Conservation (phyloP, 2,888 invertebrate species). For the Hofmannophila pseudospretella region DNA sequence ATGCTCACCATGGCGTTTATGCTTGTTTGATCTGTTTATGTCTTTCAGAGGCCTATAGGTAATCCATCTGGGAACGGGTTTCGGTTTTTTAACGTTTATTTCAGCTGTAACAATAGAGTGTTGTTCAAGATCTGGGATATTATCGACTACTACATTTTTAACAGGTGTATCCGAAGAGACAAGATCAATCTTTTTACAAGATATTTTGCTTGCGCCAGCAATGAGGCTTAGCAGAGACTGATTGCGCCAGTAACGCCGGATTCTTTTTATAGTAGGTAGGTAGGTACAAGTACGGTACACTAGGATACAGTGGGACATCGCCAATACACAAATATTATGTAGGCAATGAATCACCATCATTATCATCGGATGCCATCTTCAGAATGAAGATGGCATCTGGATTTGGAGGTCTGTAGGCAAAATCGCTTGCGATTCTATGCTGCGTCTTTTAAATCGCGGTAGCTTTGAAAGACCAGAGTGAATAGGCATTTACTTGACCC, state of each 20-base stretch:
- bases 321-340: no score
- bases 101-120: slow-evolving; percentile 10
- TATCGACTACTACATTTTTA: slow-evolving; percentile 4
- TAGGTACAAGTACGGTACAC: no score
- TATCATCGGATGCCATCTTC: no score
- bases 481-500: no score
- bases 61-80: slow-evolving; percentile 1
- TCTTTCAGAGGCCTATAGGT: slow-evolving; percentile 8
- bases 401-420: no score
- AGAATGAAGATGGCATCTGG: no score
- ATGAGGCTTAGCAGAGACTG: not conserved
- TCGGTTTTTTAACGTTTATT: slow-evolving; percentile 8
- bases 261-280: no score
- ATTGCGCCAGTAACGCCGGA: slow-evolving; percentile 8
- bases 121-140: slow-evolving; percentile 10
- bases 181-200: slow-evolving; percentile 13
- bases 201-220: not conserved
- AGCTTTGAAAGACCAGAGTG: no score
- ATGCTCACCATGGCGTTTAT: slow-evolving; percentile 7
- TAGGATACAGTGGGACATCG: no score
- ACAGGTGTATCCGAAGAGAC: slow-evolving; percentile 11
- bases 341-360: no score
- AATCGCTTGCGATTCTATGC: no score
- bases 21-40: slow-evolving; percentile 4
- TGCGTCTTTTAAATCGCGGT: slow-evolving; percentile 4